Base-by-base conservation (phyloP, 2,888 invertebrate genomes). In the Brachylomia viminalis region DNA sequence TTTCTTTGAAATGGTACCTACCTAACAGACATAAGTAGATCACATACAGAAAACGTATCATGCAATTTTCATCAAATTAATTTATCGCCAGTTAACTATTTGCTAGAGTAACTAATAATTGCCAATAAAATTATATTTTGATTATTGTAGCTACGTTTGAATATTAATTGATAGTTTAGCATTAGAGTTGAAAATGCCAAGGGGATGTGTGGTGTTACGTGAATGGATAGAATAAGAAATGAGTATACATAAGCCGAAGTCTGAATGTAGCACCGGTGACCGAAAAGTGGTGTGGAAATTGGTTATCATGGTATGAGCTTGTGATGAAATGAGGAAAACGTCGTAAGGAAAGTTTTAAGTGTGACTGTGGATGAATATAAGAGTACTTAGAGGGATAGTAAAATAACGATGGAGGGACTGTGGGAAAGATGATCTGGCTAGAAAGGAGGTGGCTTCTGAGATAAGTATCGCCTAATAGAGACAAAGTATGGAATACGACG, bases 91-190 rank as follows among this genome's bases (percentile, higher is more conserved):
- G 23, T 75, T 58, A 13, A 58, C 23, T 38, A 56, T 38, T 58
- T 38, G 5, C 27, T 27, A 27, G 52, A 3, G 0, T 27, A 30
- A n/a, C 6, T 42, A 38, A 38, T 67, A 33, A 33, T 38, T 74
- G 8, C 27, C 30, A 71, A 71, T n/a, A n/a, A n/a, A n/a, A n/a
- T 71, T 17, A 54, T 30, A 72, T 42, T 54, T 30, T 71, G 0
- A n/a, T 1, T 66, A 20, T 17, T 13, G 17, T 47, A 47, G 1
- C n/a, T 4, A 47, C 5, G 7, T 38, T 38, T 38, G 5, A n/a
- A 68, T 38, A 47, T 47, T 38, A 38, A 27, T 30, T 38, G 11
- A 49, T 23, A 38, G 11, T 49, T 71, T 38, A 69, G 47, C 47
- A 38, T n/a, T 20, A 30, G 2, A 65, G 23, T 23, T 47, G 45